phyloP scores from a whole-genome alignment of 2,113 vertebrate genomes.

The Aegotheles bennettii region DNA sequence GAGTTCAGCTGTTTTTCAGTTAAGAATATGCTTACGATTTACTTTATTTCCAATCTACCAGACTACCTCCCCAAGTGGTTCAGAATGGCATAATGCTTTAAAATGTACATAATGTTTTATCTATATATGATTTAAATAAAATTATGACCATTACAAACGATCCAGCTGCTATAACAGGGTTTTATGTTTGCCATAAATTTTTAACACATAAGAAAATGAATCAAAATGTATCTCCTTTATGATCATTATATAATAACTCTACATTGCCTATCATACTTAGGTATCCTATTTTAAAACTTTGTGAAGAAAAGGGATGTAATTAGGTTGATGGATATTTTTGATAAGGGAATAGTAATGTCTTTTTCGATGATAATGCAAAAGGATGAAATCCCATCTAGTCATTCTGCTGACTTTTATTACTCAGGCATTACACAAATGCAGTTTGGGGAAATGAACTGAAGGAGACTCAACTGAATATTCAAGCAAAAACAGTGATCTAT shows the following conservation, averaged over 20 bases:
- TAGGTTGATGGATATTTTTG: constrained; percentile 66
- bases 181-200: constrained; percentile 68
- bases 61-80: not conserved
- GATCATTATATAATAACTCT: constrained; percentile 61
- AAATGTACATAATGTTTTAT: constrained; percentile 50
- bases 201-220: constrained; percentile 50
- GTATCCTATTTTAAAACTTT: constrained; percentile 54
- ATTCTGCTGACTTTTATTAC: constrained; percentile 50
- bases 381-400: constrained; percentile 32
- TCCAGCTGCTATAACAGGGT: constrained; percentile 5
- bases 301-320: constrained; percentile 46
- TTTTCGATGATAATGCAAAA: constrained; percentile 54
- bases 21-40: not conserved
- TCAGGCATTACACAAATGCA: not conserved
- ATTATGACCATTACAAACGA: constrained; percentile 58
- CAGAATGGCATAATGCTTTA: constrained; percentile 6
- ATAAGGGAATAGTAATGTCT: constrained; percentile 58
- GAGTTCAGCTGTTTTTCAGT: not conserved
- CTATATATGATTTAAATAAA: constrained; percentile 58
- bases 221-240: constrained; percentile 24
- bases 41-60: not conserved
- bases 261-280: constrained; percentile 36
- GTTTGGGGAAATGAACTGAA: constrained; percentile 30
- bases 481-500: not conserved
- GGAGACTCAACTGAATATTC: constrained; percentile 4